Conservation (phyloP, 2,797 vertebrate species). For the Microctenopoma stevenorrisi region DNA sequence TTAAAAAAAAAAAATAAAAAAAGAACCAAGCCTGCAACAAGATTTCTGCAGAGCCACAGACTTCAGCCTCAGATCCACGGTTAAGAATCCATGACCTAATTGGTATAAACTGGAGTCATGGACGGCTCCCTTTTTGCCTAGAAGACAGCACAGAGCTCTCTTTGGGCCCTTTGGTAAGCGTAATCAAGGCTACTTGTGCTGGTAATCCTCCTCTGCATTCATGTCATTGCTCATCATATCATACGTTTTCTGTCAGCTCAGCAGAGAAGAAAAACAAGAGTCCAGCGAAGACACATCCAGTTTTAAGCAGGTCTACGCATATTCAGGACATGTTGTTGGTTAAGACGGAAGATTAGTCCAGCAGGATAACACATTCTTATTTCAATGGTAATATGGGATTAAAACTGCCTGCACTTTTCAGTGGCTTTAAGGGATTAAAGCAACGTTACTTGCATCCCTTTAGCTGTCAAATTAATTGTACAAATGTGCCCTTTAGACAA, state of each 20-base stretch:
- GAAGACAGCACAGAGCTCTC: constrained; percentile 41
- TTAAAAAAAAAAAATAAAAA: constrained; percentile 70
- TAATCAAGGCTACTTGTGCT: constrained; percentile 23
- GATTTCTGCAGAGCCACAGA: constrained; percentile 66
- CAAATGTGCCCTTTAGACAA: constrained; percentile 65
- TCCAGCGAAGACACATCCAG: constrained; percentile 37
- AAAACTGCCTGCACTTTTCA: constrained; percentile 57
- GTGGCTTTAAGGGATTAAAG: constrained; percentile 71
- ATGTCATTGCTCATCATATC: constrained; percentile 26
- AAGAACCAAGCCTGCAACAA: constrained; percentile 42
- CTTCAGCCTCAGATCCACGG: constrained; percentile 56
- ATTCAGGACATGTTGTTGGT: constrained; percentile 30
- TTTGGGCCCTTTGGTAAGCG: constrained; percentile 10
- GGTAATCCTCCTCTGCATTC: constrained; percentile 46
- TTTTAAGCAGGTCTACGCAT: constrained; percentile 34
- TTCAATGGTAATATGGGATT: constrained; percentile 76
- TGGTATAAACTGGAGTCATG: constrained; percentile 65
- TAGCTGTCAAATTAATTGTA: constrained; percentile 69
- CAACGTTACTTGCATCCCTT: constrained; percentile 64
- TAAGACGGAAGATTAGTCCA: constrained; percentile 59
- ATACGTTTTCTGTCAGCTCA: constrained; percentile 39
- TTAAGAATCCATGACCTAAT: constrained; percentile 69
- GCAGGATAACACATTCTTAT: constrained; percentile 57
- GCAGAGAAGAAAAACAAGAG: constrained; percentile 22
- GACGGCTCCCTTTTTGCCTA: constrained; percentile 39